Evolutionary conservation across 2,113 vertebrate genomes (phyloP).

Genomic region (Ciconia maguari): DNA sequence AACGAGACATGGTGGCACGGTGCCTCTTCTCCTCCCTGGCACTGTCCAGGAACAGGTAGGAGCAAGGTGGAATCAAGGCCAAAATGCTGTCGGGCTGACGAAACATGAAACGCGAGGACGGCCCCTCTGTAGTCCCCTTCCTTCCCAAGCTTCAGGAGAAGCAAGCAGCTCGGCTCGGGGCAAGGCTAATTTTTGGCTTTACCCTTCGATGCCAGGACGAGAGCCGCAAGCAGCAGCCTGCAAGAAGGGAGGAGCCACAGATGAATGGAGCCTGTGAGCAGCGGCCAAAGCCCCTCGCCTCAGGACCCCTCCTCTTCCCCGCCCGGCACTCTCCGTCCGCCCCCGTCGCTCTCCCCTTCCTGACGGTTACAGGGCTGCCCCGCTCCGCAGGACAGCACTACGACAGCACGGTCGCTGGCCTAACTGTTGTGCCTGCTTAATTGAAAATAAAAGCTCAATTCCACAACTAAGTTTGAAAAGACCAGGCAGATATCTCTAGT

Average conservation of each 20-base stretch:
- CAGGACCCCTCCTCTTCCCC: background rate
- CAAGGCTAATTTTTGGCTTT: background rate
- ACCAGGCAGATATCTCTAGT: too few relatives aligned
- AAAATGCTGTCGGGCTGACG: constrained; percentile 78
- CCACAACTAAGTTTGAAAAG: background rate
- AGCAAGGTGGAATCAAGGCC: constrained; percentile 81
- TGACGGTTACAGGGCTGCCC: background rate
- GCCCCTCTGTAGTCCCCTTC: background rate
- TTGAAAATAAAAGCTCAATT: background rate
- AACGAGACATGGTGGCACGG: constrained; percentile 81
- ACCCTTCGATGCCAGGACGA: background rate
- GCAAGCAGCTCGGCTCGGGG: background rate
- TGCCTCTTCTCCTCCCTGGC: constrained; percentile 73
- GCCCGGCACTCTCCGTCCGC: background rate
- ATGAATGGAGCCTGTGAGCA: background rate
- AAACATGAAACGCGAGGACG: constrained; percentile 78
- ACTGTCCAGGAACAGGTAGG: constrained; percentile 76
- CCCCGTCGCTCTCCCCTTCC: background rate
- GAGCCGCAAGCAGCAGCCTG: background rate
- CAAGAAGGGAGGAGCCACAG: background rate
- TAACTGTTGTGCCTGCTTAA: background rate
- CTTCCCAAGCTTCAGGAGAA: background rate
- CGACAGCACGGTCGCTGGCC: background rate
- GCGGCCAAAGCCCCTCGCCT: background rate
- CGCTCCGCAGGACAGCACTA: background rate